These are phyloP conservation scores for Xenopus borealis DNA, from an alignment of 2,113 vertebrate genomes.

Conservation along the genomic window DNA sequence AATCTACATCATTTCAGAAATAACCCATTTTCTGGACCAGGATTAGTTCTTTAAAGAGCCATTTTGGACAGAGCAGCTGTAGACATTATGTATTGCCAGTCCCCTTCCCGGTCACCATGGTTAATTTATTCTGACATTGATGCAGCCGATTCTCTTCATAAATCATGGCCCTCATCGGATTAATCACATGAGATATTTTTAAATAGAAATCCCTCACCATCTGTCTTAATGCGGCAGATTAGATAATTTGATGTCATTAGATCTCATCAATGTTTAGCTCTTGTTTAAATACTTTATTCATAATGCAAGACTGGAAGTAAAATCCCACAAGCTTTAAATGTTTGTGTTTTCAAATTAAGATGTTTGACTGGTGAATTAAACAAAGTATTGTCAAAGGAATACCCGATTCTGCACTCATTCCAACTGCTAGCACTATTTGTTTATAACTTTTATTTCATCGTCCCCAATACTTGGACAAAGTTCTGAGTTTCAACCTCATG, in stretches of 20 bases:
- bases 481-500: no score
- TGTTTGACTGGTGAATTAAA: slow-evolving; percentile 30
- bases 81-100: slow-evolving; percentile 43
- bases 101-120: slow-evolving; percentile 53
- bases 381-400: slow-evolving; percentile 8
- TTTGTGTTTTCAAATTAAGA: slow-evolving; percentile 57
- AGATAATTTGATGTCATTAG: slow-evolving; percentile 74
- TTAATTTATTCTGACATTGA: slow-evolving; percentile 63
- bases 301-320: slow-evolving; percentile 58
- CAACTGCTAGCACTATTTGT: no score
- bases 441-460: no score
- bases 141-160: slow-evolving; percentile 53
- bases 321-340: slow-evolving; percentile 57
- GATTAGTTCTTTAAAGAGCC: no score
- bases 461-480: no score
- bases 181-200: slow-evolving; percentile 67
- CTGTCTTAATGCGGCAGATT: slow-evolving; percentile 74
- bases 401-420: no score
- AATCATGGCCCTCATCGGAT: slow-evolving; percentile 56
- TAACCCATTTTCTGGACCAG: no score
- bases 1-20: no score
- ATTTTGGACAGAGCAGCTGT: slow-evolving; percentile 5
- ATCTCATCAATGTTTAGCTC: slow-evolving; percentile 70
- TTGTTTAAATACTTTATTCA: slow-evolving; percentile 69
- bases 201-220: slow-evolving; percentile 73